Evolutionary conservation across 2,113 vertebrate species (phyloP).

Genomic region (Gymnarchus niloticus): DNA sequence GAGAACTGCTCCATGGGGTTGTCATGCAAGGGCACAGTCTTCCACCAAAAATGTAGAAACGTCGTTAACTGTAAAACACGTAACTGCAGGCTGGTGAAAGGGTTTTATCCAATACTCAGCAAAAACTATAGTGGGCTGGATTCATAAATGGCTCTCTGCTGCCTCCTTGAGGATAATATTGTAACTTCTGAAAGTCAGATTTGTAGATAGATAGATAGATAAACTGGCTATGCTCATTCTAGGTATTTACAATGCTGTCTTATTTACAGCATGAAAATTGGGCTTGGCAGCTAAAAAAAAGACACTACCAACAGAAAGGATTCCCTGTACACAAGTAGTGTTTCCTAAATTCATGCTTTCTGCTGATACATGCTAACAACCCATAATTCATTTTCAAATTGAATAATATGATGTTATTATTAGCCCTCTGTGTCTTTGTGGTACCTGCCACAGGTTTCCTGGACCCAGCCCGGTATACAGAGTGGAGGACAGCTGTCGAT

Average conservation of each 20-base stretch:
- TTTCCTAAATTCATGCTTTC: too few relatives aligned
- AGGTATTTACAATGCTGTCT: not conserved
- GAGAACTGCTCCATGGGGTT: slow-evolving; percentile 52
- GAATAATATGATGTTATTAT: not conserved
- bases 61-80: slow-evolving; percentile 46
- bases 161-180: slow-evolving; percentile 46
- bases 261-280: not conserved
- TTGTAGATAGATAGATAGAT: not conserved
- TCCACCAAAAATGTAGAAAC: slow-evolving; percentile 65
- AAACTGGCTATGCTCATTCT: not conserved
- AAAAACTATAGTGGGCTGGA: not conserved
- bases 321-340: too few relatives aligned
- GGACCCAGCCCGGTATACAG: slow-evolving; percentile 60
- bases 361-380: too few relatives aligned
- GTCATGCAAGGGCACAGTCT: slow-evolving; percentile 62
- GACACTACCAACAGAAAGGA: not conserved
- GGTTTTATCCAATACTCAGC: not conserved
- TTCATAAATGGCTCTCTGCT: slow-evolving; percentile 55
- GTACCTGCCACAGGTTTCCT: slow-evolving; percentile 62
- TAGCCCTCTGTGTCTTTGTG: slow-evolving; percentile 16
- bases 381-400: not conserved
- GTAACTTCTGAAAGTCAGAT: not conserved
- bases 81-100: slow-evolving; percentile 10
- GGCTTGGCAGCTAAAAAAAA: not conserved
- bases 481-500: slow-evolving; percentile 64